These are phyloP conservation scores for Recurvirostra avosetta DNA, from an alignment of 2,113 vertebrate genomes.

Conservation along the genomic window DNA sequence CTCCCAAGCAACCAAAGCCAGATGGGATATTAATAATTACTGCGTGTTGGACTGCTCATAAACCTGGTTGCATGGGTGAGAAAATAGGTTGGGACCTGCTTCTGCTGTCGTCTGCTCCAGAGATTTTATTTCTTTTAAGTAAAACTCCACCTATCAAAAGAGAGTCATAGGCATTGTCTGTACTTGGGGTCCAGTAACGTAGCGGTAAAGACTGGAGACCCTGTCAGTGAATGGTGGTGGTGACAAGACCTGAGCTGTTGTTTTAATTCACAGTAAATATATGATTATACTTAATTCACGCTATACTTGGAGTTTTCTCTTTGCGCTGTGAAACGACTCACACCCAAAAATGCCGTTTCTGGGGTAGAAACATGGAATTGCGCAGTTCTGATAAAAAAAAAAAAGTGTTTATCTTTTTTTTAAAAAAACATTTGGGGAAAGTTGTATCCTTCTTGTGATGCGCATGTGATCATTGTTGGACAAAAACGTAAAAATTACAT, in stretches of 20 bases:
- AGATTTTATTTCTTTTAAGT: background rate
- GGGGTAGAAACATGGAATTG: background rate
- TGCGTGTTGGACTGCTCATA: background rate
- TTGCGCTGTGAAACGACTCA: accelerated
- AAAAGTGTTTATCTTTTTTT: accelerated
- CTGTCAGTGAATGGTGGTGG: accelerated
- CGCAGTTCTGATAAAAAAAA: background rate
- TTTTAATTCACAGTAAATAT: background rate
- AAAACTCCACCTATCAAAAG: background rate
- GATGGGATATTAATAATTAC: background rate
- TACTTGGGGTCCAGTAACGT: accelerated
- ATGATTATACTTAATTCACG: background rate
- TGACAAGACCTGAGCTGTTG: too few species aligned
- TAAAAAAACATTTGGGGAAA: background rate
- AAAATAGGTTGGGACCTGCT: background rate
- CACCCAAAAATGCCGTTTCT: background rate
- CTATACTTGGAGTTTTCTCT: background rate
- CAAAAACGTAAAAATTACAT: background rate
- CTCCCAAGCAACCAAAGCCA: background rate
- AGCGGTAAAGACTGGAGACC: background rate
- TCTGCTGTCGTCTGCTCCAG: background rate
- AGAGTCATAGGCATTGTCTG: background rate
- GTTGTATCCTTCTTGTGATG: background rate
- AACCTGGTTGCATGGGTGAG: background rate
- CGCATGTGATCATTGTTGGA: accelerated